A percentile compares a stretch with the other conserved stretches of the same genome.
These are phyloP conservation scores for Cichladusa arquata DNA, from an alignment of 2,113 vertebrate species.

Conservation along the genomic window DNA sequence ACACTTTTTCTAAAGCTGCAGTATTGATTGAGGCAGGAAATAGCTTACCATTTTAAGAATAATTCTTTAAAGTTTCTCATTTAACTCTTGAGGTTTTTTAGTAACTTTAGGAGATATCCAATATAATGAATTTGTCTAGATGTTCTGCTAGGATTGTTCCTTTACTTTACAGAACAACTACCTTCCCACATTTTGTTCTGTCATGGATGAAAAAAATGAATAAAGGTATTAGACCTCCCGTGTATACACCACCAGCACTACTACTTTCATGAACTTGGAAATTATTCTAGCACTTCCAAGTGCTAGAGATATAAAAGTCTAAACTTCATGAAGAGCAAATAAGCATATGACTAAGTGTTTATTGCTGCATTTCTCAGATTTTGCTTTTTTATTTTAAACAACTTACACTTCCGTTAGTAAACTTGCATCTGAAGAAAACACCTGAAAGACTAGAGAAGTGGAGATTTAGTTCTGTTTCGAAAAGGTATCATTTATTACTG, in stretches of 20 bases:
- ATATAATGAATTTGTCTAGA: background rate
- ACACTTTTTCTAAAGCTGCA: conserved; percentile 38
- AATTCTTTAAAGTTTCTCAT: background rate
- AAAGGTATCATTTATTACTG: background rate
- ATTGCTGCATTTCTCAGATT: background rate
- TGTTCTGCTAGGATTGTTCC: background rate
- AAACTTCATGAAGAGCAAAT: background rate
- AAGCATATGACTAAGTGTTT: background rate
- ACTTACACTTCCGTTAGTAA: background rate
- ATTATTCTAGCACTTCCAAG: background rate
- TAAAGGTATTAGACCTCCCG: background rate
- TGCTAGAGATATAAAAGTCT: background rate
- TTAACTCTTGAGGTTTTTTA: background rate
- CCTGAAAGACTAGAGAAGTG: background rate
- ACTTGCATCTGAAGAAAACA: background rate
- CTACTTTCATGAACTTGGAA: background rate
- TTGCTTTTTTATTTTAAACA: background rate
- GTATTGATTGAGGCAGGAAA: background rate
- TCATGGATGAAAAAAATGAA: background rate
- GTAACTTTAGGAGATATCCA: background rate
- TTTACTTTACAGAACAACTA: conserved; percentile 28
- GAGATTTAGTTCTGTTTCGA: background rate
- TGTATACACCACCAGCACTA: background rate
- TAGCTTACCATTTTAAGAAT: background rate
- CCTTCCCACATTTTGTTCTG: background rate